A percentile compares a stretch with the other conserved stretches of the same genome.
Conservation (phyloP, 2,888 invertebrate species). For the Odontocerum albicorne region DNA sequence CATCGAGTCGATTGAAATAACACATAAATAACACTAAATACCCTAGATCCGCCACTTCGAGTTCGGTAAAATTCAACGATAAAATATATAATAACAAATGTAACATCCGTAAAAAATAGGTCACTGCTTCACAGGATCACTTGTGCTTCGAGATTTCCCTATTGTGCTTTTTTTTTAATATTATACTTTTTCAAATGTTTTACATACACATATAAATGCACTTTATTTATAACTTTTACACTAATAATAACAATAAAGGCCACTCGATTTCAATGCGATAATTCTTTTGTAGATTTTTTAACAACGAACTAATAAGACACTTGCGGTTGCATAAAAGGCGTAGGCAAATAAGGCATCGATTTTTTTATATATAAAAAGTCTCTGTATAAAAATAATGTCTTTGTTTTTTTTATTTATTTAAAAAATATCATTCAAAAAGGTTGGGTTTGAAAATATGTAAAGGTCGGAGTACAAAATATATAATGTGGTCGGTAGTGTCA, state of each 20-base stretch:
- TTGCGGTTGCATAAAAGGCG: constrained; percentile 7
- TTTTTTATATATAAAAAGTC: constrained; percentile 8
- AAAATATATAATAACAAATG: neutral
- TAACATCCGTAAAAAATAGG: constrained; percentile 1
- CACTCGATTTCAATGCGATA: constrained; percentile 19
- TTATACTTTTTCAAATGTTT: neutral
- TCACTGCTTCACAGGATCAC: neutral
- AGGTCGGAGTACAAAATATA: constrained; percentile 4
- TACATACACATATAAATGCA: constrained; percentile 16
- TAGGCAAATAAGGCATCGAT: constrained; percentile 26
- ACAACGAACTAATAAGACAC: constrained; percentile 28
- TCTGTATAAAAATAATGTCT: constrained; percentile 20
- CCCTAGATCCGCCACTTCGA: constrained; percentile 4
- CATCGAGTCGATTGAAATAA: neutral
- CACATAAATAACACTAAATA: neutral
- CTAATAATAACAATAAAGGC: constrained; percentile 22
- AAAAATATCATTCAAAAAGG: constrained; percentile 1
- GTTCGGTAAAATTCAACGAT: too few relatives aligned
- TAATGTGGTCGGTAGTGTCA: constrained; percentile 1
- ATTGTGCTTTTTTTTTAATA: constrained; percentile 8
- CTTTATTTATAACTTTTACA: constrained; percentile 6
- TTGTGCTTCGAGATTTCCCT: constrained; percentile 1
- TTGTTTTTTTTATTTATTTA: constrained; percentile 1
- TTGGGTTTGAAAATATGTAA: constrained; percentile 4
- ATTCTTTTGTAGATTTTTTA: neutral